phyloP scores from a whole-genome alignment of 2,888 invertebrate genomes.

The Trachelus troglodyta region DNA sequence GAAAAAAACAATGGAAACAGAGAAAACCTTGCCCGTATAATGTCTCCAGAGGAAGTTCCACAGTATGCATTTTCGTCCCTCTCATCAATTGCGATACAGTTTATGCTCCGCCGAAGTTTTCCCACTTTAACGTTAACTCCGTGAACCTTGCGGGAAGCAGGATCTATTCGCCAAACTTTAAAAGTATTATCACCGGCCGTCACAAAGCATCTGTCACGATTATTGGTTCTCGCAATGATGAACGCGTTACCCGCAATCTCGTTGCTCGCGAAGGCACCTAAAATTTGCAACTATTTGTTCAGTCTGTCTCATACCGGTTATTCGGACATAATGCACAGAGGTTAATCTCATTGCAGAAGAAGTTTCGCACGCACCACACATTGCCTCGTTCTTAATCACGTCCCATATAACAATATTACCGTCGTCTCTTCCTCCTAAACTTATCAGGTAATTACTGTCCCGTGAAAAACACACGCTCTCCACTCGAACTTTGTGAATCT shows the following conservation, averaged over 20 bases:
- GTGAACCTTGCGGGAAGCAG: conserved; percentile 76
- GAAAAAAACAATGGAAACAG: no score
- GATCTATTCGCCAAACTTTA: conserved; percentile 80
- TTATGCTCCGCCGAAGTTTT: conserved; percentile 81
- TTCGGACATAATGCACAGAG: neutral
- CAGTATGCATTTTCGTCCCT: conserved; percentile 83
- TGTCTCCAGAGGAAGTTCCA: conserved; percentile 86
- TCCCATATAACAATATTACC: conserved; percentile 90
- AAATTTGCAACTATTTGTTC: neutral
- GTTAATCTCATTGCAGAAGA: no score
- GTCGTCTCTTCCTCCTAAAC: conserved; percentile 91
- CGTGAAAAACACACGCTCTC: conserved; percentile 86
- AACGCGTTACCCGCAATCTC: conserved; percentile 80
- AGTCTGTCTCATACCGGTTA: no score
- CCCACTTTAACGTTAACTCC: conserved; percentile 82
- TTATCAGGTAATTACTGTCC: conserved; percentile 83
- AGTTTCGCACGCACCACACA: conserved; percentile 64
- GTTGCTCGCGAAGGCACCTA: conserved; percentile 70
- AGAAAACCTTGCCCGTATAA: conserved; percentile 67
- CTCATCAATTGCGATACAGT: conserved; percentile 77
- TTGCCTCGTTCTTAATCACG: conserved; percentile 69
- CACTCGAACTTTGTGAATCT: conserved; percentile 89
- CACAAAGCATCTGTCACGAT: conserved; percentile 75
- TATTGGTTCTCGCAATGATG: conserved; percentile 69
- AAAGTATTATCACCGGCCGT: conserved; percentile 81